A percentile compares a stretch with the other conserved stretches of the same genome.
These are phyloP conservation scores for Campoletis sonorensis DNA, from an alignment of 1,140 invertebrate genomes.

Conservation along the genomic window DNA sequence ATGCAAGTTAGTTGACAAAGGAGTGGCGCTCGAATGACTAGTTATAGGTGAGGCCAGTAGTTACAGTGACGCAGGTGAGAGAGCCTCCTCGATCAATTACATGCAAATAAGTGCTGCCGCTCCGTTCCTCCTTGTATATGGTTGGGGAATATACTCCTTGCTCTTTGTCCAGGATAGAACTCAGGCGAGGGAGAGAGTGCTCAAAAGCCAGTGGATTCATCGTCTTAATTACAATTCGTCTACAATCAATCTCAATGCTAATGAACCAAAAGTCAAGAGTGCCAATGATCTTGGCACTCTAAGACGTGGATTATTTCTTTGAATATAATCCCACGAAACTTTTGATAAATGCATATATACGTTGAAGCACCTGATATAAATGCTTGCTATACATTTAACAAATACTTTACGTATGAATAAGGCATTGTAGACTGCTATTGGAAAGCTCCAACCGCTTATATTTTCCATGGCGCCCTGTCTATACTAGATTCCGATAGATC, in stretches of 20 bases:
- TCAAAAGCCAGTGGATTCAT: conserved; percentile 72
- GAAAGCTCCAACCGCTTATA: conserved; percentile 11
- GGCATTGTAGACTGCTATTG: background rate
- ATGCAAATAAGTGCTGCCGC: conserved; percentile 72
- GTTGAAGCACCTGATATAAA: background rate
- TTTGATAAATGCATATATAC: background rate
- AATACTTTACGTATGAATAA: conserved; percentile 9
- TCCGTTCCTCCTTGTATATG: conserved; percentile 60
- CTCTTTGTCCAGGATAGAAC: conserved; percentile 55
- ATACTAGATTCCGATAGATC: background rate
- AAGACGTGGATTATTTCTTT: conserved; percentile 1
- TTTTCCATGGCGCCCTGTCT: conserved; percentile 8
- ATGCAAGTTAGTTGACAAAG: conserved; percentile 43
- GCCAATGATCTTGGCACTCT: conserved; percentile 31
- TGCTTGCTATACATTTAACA: background rate
- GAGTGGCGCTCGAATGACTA: conserved; percentile 40
- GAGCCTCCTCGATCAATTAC: conserved; percentile 64
- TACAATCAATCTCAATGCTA: conserved; percentile 77
- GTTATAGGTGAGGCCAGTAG: conserved; percentile 15
- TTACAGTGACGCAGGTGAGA: conserved; percentile 56
- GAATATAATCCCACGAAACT: background rate
- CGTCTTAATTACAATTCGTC: conserved; percentile 76
- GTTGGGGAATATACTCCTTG: conserved; percentile 47
- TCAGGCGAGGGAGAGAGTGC: conserved; percentile 51
- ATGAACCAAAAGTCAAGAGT: conserved; percentile 65